Evolutionary conservation across 2,888 invertebrate species (phyloP), one percentile per base, ranked within the genome.

Genomic region (Spicauda simplicius): DNA sequence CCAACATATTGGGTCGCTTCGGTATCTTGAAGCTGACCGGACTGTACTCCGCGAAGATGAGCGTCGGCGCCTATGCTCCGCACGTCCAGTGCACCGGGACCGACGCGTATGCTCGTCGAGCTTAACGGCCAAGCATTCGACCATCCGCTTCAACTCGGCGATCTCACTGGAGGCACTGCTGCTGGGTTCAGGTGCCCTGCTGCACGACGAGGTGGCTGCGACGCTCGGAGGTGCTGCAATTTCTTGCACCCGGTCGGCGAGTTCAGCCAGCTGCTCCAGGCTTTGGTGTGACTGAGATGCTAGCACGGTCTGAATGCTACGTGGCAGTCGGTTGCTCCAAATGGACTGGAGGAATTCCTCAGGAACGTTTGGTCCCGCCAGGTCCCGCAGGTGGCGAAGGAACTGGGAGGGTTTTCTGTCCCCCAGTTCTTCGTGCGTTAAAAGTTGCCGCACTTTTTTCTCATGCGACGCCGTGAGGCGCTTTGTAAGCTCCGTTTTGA

Each of bases 61-160:
- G 14, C 45, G 45, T 2, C 45, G 45, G 0, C 48, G 48, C 18
- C n/a, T 8, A 18, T 8, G 14, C 11, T 16, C 18, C 0, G 50
- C 18, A 75, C 48, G 1, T 71, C 14, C 33, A 68, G 73, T 76
- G 58, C 8, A 10, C n/a, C 11, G n/a, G n/a, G 41, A n/a, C 20
- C 8, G 12, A 8, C 58, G 20, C n/a, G 58, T 48, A n/a, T 48
- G 48, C 48, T 59, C 18, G n/a, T 59, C 58, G n/a, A 59, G 48
- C 7, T 48, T 48, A 6, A 48, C 10, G 3, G 45, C n/a, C n/a
- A 58, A 20, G 10, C 14, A 20, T n/a, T 45, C 45, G 3, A 58
- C 45, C 58, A 58, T 58, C 14, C 14, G 11, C n/a, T 10, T 19
- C 3, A 58, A 45, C 19, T 58, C 58, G 8, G 58, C 58, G 10